Percentiles rank a stretch among this genome's conserved stretches.
These are phyloP conservation scores for Chiroxiphia lanceolata DNA, from an alignment of 2,797 vertebrate genomes.

Conservation along the genomic window DNA sequence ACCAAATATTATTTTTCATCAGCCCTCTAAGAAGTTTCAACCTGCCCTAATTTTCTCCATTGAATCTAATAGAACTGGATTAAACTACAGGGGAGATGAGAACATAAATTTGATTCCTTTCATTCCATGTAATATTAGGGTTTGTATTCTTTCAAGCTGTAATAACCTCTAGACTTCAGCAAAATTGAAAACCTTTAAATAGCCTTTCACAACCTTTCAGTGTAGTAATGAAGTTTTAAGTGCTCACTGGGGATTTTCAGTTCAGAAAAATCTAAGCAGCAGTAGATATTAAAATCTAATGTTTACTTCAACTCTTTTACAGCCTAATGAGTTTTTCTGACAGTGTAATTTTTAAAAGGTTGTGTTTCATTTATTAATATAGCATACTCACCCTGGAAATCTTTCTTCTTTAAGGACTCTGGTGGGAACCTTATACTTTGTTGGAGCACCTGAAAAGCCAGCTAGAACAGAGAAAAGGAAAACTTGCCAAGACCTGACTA, in stretches of 20 bases:
- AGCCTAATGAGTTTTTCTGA: conserved; percentile 79
- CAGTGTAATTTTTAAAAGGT: conserved; percentile 81
- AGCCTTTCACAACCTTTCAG: conserved; percentile 82
- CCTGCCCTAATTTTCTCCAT: conserved; percentile 73
- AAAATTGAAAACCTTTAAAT: conserved; percentile 85
- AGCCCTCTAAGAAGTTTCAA: conserved; percentile 69
- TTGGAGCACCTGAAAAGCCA: conserved; percentile 71
- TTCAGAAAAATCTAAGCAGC: conserved; percentile 81
- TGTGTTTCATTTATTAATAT: conserved; percentile 80
- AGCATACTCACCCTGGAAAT: conserved; percentile 71
- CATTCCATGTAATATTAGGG: conserved; percentile 81
- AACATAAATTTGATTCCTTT: conserved; percentile 82
- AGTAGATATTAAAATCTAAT: conserved; percentile 84
- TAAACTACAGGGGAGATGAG: conserved; percentile 78
- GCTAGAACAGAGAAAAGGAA: conserved; percentile 61
- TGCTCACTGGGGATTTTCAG: conserved; percentile 79
- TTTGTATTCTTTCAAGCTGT: conserved; percentile 80
- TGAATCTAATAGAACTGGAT: conserved; percentile 78
- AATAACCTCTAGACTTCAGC: conserved; percentile 83
- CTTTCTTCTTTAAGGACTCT: conserved; percentile 77
- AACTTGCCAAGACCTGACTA: conserved; percentile 45
- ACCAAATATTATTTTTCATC: conserved; percentile 76
- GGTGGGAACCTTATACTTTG: conserved; percentile 72
- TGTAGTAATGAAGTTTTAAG: conserved; percentile 83
- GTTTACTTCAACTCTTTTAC: conserved; percentile 82